Evolutionary conservation across 2,113 vertebrate species (phyloP).

Genomic region (Xenotilapia leptura): DNA sequence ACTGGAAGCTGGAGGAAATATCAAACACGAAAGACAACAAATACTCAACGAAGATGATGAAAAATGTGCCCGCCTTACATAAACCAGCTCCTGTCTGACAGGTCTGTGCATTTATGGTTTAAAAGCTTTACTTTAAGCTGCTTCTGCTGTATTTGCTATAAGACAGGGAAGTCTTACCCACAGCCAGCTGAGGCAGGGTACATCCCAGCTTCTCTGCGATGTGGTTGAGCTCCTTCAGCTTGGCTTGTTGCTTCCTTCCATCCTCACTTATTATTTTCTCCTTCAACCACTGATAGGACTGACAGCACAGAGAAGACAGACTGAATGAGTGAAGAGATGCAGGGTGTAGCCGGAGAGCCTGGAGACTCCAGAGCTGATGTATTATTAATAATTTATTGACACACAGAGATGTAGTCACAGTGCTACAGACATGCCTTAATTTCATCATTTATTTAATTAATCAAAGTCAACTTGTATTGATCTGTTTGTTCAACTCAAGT

Average conservation of each 20-base stretch:
- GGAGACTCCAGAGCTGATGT: neutral
- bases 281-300: constrained; percentile 98
- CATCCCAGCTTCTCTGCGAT: constrained; percentile 92
- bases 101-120: neutral
- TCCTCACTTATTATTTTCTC: constrained; percentile 95
- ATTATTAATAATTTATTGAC: neutral
- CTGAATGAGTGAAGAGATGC: neutral
- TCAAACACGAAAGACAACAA: neutral
- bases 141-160: neutral
- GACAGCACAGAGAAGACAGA: neutral
- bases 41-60: neutral
- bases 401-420: neutral
- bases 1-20: neutral
- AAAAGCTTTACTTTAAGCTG: neutral
- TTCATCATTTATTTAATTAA: neutral
- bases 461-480: neutral
- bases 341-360: neutral
- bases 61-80: neutral
- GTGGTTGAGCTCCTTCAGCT: constrained; percentile 89
- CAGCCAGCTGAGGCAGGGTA: constrained; percentile 92
- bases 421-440: neutral
- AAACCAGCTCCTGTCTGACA: neutral
- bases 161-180: constrained; percentile 74
- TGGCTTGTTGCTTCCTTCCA: constrained; percentile 90
- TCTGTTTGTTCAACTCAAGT: neutral